A percentile compares a stretch with the other conserved stretches of the same genome.
phyloP scores from a whole-genome alignment of 2,797 vertebrate species.

The Halcyon smyrnensis region DNA sequence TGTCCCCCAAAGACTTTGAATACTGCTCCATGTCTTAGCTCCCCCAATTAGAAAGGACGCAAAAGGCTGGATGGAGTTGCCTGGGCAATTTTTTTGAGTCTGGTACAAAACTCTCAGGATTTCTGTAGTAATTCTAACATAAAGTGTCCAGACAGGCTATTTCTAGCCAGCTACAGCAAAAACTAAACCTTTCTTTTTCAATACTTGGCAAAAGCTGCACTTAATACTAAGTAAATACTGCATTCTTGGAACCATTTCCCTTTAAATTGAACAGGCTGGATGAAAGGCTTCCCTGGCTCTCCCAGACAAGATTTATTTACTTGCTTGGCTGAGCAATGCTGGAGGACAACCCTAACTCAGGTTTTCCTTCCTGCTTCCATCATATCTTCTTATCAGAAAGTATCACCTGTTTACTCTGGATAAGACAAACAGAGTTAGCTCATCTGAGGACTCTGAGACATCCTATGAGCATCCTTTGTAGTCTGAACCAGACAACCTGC shows the following conservation, averaged over 20 bases:
- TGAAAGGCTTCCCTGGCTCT: slow-evolving; percentile 18
- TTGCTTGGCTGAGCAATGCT: neutral
- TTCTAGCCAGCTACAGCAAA: neutral
- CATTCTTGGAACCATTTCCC: neutral
- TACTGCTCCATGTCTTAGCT: neutral
- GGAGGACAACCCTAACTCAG: neutral
- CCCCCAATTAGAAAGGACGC: neutral
- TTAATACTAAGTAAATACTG: neutral
- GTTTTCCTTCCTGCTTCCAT: slow-evolving; percentile 56
- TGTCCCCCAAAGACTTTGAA: neutral
- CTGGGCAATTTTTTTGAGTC: neutral
- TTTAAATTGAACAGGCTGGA: neutral
- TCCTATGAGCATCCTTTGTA: neutral
- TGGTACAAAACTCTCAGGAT: neutral
- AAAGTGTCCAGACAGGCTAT: neutral
- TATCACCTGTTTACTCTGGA: slow-evolving; percentile 25
- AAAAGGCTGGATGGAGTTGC: neutral
- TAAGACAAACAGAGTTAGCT: neutral
- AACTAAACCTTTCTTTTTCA: neutral
- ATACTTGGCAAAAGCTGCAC: neutral
- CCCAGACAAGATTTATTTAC: neutral
- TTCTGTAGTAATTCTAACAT: neutral
- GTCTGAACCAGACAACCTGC: neutral
- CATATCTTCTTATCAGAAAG: slow-evolving; percentile 23
- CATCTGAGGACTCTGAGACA: neutral